Percentiles rank a stretch among this genome's conserved stretches.
Conservation (phyloP, 2,888 invertebrate genomes). For the Yponomeuta malinellus region DNA sequence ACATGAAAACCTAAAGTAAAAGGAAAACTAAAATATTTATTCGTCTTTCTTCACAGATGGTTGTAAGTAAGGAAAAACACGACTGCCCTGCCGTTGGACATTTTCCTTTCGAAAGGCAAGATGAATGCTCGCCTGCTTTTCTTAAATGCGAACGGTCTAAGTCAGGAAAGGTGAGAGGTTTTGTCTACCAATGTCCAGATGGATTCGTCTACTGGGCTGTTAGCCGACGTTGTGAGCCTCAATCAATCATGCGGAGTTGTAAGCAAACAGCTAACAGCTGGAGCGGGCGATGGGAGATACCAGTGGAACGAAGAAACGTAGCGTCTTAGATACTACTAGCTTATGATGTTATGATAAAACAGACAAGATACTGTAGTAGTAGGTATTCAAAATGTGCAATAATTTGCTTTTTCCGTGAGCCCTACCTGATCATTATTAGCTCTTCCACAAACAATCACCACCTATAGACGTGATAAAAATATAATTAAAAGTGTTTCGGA, state of each 20-base stretch:
- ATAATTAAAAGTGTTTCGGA: background rate
- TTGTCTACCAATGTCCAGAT: conserved; percentile 85
- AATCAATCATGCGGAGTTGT: conserved; percentile 78
- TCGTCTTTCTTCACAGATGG: conserved; percentile 72
- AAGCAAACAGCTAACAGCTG: conserved; percentile 54
- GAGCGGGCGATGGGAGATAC: conserved; percentile 73
- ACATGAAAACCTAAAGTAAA: background rate
- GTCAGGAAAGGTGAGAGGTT: conserved; percentile 77
- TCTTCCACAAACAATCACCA: too few relatives aligned
- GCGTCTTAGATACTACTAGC: conserved; percentile 33
- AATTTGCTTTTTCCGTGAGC: conserved; percentile 18
- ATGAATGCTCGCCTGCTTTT: conserved; percentile 82
- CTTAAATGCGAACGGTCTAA: conserved; percentile 79
- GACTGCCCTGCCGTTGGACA: conserved; percentile 82
- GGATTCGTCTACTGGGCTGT: conserved; percentile 86
- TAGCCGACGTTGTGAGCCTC: conserved; percentile 84
- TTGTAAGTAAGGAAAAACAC: conserved; percentile 68
- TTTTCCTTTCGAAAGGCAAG: conserved; percentile 78
- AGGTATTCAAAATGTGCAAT: conserved; percentile 11
- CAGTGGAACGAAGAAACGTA: conserved; percentile 71
- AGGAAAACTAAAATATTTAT: too few relatives aligned
- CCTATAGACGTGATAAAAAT: conserved; percentile 13
- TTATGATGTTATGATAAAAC: background rate
- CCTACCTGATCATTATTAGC: conserved; percentile 11
- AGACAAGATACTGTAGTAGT: background rate